Evolutionary conservation across 2,797 vertebrate genomes (phyloP), one percentile per base, ranked within the genome.

Genomic region (Cynopterus sphinx): DNA sequence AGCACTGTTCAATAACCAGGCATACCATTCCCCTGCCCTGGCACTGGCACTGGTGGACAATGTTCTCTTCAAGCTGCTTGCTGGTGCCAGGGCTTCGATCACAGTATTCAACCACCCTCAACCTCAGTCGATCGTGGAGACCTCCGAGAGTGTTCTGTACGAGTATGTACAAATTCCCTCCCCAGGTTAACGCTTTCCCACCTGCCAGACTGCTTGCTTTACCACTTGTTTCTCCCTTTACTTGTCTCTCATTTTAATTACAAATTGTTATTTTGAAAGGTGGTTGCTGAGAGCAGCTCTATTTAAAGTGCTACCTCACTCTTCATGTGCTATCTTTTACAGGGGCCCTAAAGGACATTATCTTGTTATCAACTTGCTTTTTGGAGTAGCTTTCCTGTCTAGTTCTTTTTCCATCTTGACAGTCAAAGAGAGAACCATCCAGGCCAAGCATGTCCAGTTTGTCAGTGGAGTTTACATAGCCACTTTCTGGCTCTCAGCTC

Each of bases 381-480:
- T 99, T 0, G 99, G 99, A 19, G 99, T 99, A 99, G 99, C 99
- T 6, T 99, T 99, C 0, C 98, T 99, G 3, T 99, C 99, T 82
- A 99, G 99, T 98, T 99, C 99, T n/a, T 99, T 99, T 0, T 99
- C 99, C 0, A 98, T 99, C 90, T 98, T 99, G 96, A 98, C 99
- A 4, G 99, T 99, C 73, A 99, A 98, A 0, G 99, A 99, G 95
- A 98, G 99, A 21, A 98, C 99, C 0, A 97, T 99, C 92, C 99
- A 99, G 97, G 99, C 99, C 97, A 99, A 99, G 96, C 99, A 99
- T 0, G 98, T 99, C 90, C 99, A 99, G 98, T 98, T 99, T 5
- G 98, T 99, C 98, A 99, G 99, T 0, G 99, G 99, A 0, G 99
- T 99, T 92, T 99, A 99, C 0, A 97, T 99, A 89, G 98, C 98